Conservation (phyloP, 1,140 invertebrate genomes). For the Cotesia typhae region DNA sequence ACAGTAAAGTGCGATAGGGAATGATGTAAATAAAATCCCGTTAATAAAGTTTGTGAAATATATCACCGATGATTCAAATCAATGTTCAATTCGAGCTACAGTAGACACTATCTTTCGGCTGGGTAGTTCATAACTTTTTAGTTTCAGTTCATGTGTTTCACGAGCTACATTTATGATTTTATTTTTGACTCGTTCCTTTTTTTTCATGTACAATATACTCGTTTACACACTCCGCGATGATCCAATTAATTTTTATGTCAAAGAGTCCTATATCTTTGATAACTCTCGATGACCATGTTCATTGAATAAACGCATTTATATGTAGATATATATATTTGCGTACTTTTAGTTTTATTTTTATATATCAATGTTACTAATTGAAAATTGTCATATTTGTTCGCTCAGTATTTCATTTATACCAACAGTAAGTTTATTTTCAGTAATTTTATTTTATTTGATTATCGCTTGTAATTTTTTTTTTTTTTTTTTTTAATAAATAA, state of each 20-base stretch:
- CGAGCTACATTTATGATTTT: neutral
- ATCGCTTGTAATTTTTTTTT: too few relatives aligned
- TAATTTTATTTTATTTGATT: too few relatives aligned
- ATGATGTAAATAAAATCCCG: neutral
- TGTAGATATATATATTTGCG: neutral
- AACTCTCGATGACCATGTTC: too few relatives aligned
- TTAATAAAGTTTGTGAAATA: slow-evolving; percentile 1
- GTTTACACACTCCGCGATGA: neutral
- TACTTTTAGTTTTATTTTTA: neutral
- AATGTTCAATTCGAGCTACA: neutral
- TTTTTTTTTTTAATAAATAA: too few relatives aligned
- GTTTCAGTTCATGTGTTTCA: slow-evolving; percentile 4
- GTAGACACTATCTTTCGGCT: neutral
- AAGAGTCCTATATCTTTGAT: too few relatives aligned
- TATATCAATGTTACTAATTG: slow-evolving; percentile 8
- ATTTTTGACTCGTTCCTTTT: neutral
- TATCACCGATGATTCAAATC: neutral
- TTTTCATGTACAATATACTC: slow-evolving; percentile 2
- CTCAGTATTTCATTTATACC: neutral
- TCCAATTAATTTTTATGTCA: too few relatives aligned
- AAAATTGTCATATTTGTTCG: slow-evolving; percentile 20
- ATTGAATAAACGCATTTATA: neutral
- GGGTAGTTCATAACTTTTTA: slow-evolving; percentile 4
- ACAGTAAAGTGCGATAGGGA: neutral
- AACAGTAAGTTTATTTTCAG: too few relatives aligned